Evolutionary conservation across 2,888 invertebrate species (phyloP), one percentile per base, ranked within the genome.

Genomic region (Bedellia somnulentella): DNA sequence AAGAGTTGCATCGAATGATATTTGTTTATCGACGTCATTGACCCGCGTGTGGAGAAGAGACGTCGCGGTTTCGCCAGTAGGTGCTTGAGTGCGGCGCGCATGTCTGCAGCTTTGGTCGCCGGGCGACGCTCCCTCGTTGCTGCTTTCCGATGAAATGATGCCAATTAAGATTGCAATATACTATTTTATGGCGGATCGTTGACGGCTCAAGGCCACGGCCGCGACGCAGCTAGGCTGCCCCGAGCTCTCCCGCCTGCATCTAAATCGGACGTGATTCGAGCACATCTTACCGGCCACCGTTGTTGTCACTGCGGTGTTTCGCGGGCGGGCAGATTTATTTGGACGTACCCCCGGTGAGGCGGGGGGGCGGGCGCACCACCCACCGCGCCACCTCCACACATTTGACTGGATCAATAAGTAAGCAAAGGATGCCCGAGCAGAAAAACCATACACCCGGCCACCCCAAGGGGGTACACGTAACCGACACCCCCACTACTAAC

Each of bases 371-470:
- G 63, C 57, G 61, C 51, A 52, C 71, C 63, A 61, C 64, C 71
- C 70, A 63, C 68, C 62, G 62, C 67, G 68, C 66, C 67, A 67
- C 73, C 71, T 73, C 73, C 76, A 71, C 71, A 77, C 77, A 78
- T 77, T 78, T 77, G 76, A 77, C 77, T 77, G 76, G 77, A 77
- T 77, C 77, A 77, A 77, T 77, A 77, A 77, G 77, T 77, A 76
- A 76, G 77, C 76, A 77, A 76, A 77, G 77, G 77, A 77, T 77
- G 77, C 75, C 77, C 73, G 77, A 77, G 76, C 68, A 76, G 76
- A 77, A 77, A 77, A 77, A 76, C 76, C 76, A 76, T 73, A 73
- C 73, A 73, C 73, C 75, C 75, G 58, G 64, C 70, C 70, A 68
- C 70, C 73, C 71, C 55, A 60, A 70, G 73, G 71, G 71, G 73